These are phyloP conservation scores for Sebastes glaucus DNA, from an alignment of 2,797 vertebrate species.

Conservation along the genomic window DNA sequence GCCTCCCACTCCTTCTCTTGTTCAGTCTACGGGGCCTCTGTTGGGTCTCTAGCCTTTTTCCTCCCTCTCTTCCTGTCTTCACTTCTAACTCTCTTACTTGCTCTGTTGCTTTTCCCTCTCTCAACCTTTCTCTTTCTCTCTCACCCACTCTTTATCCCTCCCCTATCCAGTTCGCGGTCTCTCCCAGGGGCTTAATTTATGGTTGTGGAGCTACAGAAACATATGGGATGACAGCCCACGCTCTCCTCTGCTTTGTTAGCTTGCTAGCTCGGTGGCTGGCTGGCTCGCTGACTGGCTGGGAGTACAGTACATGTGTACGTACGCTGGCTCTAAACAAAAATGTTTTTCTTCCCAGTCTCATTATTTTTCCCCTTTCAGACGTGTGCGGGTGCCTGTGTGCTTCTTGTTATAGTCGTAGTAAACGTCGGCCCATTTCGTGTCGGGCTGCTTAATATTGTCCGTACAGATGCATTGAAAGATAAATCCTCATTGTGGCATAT, in stretches of 20 bases:
- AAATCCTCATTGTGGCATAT: not conserved
- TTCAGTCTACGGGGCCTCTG: conserved; percentile 65
- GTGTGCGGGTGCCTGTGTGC: not conserved
- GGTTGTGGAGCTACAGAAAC: conserved; percentile 74
- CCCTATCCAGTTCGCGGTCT: conserved; percentile 45
- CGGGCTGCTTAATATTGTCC: not conserved
- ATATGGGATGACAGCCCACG: conserved; percentile 73
- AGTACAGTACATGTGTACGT: conserved; percentile 22
- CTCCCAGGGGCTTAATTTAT: conserved; percentile 80
- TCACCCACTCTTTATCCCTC: conserved; percentile 61
- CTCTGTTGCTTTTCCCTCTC: conserved; percentile 51
- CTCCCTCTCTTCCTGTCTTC: conserved; percentile 47
- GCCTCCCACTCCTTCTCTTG: conserved; percentile 68
- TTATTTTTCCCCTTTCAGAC: conserved; percentile 27
- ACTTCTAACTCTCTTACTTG: conserved; percentile 41
- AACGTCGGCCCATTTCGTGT: conserved; percentile 1
- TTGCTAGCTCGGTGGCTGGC: conserved; percentile 47
- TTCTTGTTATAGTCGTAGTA: conserved; percentile 1
- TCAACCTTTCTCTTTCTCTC: conserved; percentile 27
- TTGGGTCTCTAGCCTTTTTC: conserved; percentile 57
- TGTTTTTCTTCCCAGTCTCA: conserved; percentile 25
- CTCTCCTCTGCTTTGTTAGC: conserved; percentile 70
- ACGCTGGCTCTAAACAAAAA: conserved; percentile 25
- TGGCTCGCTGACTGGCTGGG: conserved; percentile 43
- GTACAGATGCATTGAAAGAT: conserved; percentile 6